These are phyloP conservation scores for Drosophila pruinosa DNA, from an alignment of 1,140 invertebrate genomes.

Conservation along the genomic window DNA sequence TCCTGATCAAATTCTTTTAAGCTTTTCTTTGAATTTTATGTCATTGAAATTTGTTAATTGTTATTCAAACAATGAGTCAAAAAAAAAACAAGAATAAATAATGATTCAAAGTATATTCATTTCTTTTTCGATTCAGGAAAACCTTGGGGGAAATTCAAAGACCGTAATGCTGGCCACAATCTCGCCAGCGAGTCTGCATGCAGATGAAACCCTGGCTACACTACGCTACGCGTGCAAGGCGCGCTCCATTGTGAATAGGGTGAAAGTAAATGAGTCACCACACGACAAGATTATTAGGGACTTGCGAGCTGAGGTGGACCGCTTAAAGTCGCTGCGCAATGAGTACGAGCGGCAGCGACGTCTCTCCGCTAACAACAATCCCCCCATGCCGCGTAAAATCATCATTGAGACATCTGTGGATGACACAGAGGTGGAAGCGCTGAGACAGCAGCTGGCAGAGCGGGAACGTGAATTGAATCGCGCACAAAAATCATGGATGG, in stretches of 20 bases:
- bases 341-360: slow-evolving; percentile 84
- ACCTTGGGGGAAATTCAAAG: slow-evolving; percentile 95
- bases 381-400: slow-evolving; percentile 70
- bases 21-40: not conserved
- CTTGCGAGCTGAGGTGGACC: slow-evolving; percentile 90
- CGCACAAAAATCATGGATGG: slow-evolving; percentile 85
- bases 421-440: slow-evolving; percentile 82
- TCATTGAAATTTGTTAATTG: not conserved
- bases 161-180: slow-evolving; percentile 94
- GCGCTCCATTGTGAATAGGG: slow-evolving; percentile 96
- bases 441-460: slow-evolving; percentile 85
- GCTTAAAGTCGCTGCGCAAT: slow-evolving; percentile 85
- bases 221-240: slow-evolving; percentile 94
- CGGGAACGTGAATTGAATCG: slow-evolving; percentile 85
- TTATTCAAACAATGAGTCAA: not conserved
- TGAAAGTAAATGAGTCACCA: slow-evolving; percentile 95
- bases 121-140: slow-evolving; percentile 86
- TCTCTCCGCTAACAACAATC: slow-evolving; percentile 59
- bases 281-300: slow-evolving; percentile 93
- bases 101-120: slow-evolving; percentile 7
- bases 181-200: slow-evolving; percentile 90
- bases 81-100: not conserved
- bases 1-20: not conserved
- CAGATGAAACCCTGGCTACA: slow-evolving; percentile 93
- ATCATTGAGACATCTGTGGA: slow-evolving; percentile 82